A percentile compares a stretch with the other conserved stretches of the same genome.
Conservation (phyloP, 2,113 vertebrate species). For the Nesoenas mayeri region DNA sequence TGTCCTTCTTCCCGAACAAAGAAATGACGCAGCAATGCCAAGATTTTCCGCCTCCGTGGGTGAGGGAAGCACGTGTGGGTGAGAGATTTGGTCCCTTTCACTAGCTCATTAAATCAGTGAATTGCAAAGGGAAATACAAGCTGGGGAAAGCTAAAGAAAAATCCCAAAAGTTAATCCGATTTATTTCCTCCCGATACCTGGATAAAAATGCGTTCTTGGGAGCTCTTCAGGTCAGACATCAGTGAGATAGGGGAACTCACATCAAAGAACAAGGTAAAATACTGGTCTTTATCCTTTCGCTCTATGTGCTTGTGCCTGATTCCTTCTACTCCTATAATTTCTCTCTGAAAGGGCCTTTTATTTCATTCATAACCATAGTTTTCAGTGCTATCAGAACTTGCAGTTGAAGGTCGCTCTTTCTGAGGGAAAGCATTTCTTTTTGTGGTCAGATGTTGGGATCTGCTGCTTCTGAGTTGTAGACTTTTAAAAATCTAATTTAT, state of each 20-base stretch:
- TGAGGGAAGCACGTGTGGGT: conserved; percentile 24
- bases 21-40: background rate
- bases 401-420: fast-evolving
- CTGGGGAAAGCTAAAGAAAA: conserved; percentile 52
- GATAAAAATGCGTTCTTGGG: conserved; percentile 57
- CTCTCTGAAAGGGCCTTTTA: background rate
- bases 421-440: background rate
- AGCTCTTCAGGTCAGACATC: background rate
- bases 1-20: background rate
- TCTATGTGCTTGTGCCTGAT: fast-evolving
- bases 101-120: conserved; percentile 21
- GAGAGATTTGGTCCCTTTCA: conserved; percentile 14
- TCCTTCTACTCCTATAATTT: background rate
- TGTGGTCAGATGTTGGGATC: background rate
- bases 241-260: background rate
- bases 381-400: background rate
- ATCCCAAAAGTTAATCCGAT: conserved; percentile 51
- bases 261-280: background rate
- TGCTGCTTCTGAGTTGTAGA: background rate
- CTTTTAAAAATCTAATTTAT: background rate
- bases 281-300: background rate
- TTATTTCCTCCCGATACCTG: conserved; percentile 61
- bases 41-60: background rate
- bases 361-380: background rate
- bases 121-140: conserved; percentile 50